These are phyloP conservation scores for Glaucomys volans DNA, from an alignment of 2,113 vertebrate species.

Conservation along the genomic window DNA sequence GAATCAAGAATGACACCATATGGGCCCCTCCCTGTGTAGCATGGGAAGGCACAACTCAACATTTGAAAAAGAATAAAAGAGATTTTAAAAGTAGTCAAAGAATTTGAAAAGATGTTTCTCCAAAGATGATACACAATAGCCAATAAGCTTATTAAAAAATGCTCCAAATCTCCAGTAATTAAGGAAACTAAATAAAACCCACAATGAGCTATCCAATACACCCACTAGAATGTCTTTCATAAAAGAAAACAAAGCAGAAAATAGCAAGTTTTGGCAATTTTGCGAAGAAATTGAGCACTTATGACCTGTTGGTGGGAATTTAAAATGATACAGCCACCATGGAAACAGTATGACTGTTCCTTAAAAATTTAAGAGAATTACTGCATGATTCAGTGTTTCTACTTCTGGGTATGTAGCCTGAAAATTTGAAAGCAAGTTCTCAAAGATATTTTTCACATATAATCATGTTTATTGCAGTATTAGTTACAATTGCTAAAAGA, in stretches of 20 bases:
- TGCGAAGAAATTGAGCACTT: background rate
- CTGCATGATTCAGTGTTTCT: background rate
- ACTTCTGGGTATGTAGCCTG: background rate
- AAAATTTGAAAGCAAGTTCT: background rate
- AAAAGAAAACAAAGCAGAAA: background rate
- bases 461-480: background rate
- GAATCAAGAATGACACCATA: no score
- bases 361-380: background rate
- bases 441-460: background rate
- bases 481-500: background rate
- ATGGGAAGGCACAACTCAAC: no score
- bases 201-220: background rate
- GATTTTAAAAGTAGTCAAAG: background rate
- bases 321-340: background rate
- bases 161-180: background rate
- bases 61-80: background rate
- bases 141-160: background rate
- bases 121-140: background rate
- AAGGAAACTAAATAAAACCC: background rate
- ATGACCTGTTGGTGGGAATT: background rate
- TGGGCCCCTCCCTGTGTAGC: no score
- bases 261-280: background rate
- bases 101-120: background rate
- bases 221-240: background rate
- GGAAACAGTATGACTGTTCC: background rate